Base-by-base conservation (phyloP, 2,113 vertebrate species). In the Phrynosoma blainvillii region DNA sequence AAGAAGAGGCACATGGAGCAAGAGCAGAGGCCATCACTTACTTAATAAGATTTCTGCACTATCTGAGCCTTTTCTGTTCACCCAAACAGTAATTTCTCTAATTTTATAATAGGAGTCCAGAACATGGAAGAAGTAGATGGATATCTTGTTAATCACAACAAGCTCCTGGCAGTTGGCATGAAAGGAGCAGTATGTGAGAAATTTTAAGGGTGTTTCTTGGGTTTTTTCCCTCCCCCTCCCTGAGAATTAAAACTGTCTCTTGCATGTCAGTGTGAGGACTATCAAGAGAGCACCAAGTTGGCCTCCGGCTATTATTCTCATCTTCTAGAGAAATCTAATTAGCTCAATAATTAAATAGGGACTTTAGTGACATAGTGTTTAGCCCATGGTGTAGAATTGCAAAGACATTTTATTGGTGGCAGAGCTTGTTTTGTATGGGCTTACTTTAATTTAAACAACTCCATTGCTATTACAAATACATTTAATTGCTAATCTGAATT, bases 401-500 rank as follows among this genome's bases (percentile, higher is more conserved):
- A 59, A 32, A 83, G 88, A 75, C 47, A 25, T 88, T 71, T 32
- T 81, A 42, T 68, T 20, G 74, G 13, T 65, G 16, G 5, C n/a
- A 84, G n/a, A 27, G 1, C 32, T 82, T 83, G 59, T 68, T 18
- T 86, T 87, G 87, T 6, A 1, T 70, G 70, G 59, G 84, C 82
- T 80, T 91, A 42, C 36, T 81, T 23, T 14, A 84, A 40, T 18
- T 82, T 32, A 86, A 88, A 89, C 73, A 88, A 87, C 6, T 21
- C 87, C 25, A 14, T 23, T 90, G n/a, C 21, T 86, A 12, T 32
- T 87, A 88, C 30, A 92, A 89, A 88, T 83, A 65, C 68, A 88
- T 7, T 82, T 88, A 90, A 92, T 85, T 88, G 12, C 27, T 59
- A 6, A 85, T 36, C 73, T 74, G 54, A 86, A 93, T 77, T 83